Evolutionary conservation across 1,140 invertebrate genomes (phyloP), one percentile per base, ranked within the genome.

Genomic region (Ips nitidus): DNA sequence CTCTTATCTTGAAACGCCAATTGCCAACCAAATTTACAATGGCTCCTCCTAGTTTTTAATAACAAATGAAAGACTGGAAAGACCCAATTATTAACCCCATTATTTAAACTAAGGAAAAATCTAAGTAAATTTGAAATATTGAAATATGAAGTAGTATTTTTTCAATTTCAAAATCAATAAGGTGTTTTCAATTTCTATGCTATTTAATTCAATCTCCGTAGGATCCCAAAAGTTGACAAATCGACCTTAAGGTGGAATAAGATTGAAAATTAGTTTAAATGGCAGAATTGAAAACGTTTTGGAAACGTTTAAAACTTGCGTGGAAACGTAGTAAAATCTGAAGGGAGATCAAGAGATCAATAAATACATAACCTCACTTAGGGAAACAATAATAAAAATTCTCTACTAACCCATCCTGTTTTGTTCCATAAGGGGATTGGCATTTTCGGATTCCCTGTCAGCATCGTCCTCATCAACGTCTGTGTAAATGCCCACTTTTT

Each of bases 321-420:
- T 22, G 2, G 3, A 2, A 8, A 50, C 22, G 22, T 50, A 2
- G 1, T 22, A 55, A 7, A 5, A 5, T 55, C 38, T 55, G 22
- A 22, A 22, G 22, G 22, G 22, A 22, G 37, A 36, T 39, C 53
- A 61, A 36, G 53, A 63, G 7, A 63, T 56, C 4, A 47, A 64
- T 64, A 38, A 7, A 64, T 55, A 64, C n/a, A 64, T 37, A 64
- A 55, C 62, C 38, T 64, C 53, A 55, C 52, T 41, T 55, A 2
- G 53, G 7, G 38, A 40, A 36, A 3, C 22, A 36, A n/a, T 2
- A 56, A 2, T 36, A 7, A 6, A 40, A 36, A 56, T 3, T 56
- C 38, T 37, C 3, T 56, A 74, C 66, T 72, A 22, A 76, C 75
- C 75, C 22, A 64, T 63, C 66, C 75, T 75, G 57, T 22, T 22